These are phyloP conservation scores for Hafferia zeledoni DNA, from an alignment of 2,797 vertebrate species.

Conservation along the genomic window DNA sequence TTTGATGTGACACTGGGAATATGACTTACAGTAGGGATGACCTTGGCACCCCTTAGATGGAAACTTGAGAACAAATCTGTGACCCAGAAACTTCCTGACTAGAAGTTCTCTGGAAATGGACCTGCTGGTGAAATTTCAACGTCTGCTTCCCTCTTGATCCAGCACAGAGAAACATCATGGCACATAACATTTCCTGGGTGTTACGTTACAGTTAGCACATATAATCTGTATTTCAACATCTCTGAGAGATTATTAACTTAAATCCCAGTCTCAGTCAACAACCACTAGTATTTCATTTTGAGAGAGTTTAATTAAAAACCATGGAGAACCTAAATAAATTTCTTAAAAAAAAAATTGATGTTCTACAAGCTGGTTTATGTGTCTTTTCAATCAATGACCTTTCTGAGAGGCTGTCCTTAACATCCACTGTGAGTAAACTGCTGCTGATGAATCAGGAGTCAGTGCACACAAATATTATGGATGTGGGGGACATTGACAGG, in stretches of 20 bases:
- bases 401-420: not conserved
- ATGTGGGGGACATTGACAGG: not conserved
- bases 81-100: not conserved
- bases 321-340: not conserved
- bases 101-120: not conserved
- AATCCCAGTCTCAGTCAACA: not conserved
- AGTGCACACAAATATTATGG: accelerated
- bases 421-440: not conserved
- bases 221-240: not conserved
- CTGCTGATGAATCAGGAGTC: not conserved
- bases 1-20: not conserved
- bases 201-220: not conserved
- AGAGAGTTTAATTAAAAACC: not conserved
- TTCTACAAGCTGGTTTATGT: not conserved
- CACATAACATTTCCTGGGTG: not conserved
- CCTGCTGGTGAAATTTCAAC: not conserved
- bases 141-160: not conserved
- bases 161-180: not conserved
- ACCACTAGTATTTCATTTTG: not conserved
- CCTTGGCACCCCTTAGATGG: not conserved
- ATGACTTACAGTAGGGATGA: not conserved
- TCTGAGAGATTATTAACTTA: not conserved
- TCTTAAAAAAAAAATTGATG: not conserved
- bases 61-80: not conserved
- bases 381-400: not conserved